These are phyloP conservation scores for Dicaeum eximium DNA, from an alignment of 2,113 vertebrate genomes.

Conservation along the genomic window DNA sequence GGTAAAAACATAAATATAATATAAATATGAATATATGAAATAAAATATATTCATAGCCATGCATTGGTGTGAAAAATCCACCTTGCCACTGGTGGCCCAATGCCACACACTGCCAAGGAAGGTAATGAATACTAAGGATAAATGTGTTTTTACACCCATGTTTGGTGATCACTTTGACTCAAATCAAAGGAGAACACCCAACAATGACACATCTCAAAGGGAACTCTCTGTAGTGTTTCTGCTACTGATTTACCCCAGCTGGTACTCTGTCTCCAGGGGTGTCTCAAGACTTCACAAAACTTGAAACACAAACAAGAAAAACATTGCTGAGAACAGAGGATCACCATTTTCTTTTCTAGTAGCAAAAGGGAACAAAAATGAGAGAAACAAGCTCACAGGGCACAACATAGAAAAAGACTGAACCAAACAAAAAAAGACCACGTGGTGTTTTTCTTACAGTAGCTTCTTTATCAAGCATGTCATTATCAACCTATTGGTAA, in stretches of 20 bases:
- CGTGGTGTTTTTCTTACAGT: background rate
- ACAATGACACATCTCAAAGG: background rate
- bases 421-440: background rate
- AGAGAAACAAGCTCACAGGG: background rate
- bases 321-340: background rate
- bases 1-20: background rate
- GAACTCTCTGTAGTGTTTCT: background rate
- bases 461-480: background rate
- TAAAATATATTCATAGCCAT: background rate
- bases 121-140: background rate
- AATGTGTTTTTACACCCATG: background rate
- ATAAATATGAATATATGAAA: no score
- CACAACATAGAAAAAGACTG: background rate
- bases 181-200: background rate
- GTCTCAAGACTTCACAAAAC: background rate
- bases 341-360: background rate
- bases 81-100: background rate
- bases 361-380: background rate
- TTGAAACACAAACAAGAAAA: background rate
- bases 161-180: background rate
- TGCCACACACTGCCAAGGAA: background rate
- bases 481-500: background rate
- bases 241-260: slow-evolving; percentile 13
- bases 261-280: background rate
- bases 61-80: background rate